Evolutionary conservation across 1,140 invertebrate genomes (phyloP), one percentile per base, ranked within the genome.

Genomic region (Dryas iulia): DNA sequence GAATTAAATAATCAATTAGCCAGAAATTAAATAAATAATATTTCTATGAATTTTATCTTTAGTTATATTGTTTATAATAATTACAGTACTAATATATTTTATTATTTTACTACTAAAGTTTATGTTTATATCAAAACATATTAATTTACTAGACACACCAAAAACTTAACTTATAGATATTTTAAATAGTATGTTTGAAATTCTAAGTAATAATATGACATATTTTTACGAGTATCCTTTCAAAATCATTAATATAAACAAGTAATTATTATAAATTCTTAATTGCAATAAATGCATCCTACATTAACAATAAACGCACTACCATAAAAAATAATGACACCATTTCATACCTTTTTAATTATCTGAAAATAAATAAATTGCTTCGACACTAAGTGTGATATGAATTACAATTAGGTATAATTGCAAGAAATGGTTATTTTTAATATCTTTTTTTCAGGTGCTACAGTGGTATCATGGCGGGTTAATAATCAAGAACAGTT

Each of bases 401-500:
- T 47, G 14, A 47, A 47, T 47, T 21, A 47, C 14, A 47, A 47
- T 47, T 47, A 47, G 39, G 39, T n/a, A 21, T 47, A 47, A 47
- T 47, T 47, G 14, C 7, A 5, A 47, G 21, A 35, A 47, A 47
- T 21, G 39, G 39, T 5, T 21, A 18, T 0, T 35, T 47, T 18
- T 18, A 21, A 24, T 47, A 3, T 60, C 47, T 61, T 65, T 78
- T 83, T 94, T 94, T 57, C 88, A 98, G 97, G 97, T 89, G 97
- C 97, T 64, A 98, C 97, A 64, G 96, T 98, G 60, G 97, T 98
- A 73, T 98, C 97, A 81, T 98, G 97, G 97, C 93, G 97, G 79
- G 97, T 98, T 28, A 98, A 98, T 89, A 98, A 98, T 93, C 97
- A 98, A 91, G 97, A 98, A 92, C 97, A 98, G 84, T 94, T 98